Conservation (phyloP, 2,113 vertebrate species). For the Natator depressus region DNA sequence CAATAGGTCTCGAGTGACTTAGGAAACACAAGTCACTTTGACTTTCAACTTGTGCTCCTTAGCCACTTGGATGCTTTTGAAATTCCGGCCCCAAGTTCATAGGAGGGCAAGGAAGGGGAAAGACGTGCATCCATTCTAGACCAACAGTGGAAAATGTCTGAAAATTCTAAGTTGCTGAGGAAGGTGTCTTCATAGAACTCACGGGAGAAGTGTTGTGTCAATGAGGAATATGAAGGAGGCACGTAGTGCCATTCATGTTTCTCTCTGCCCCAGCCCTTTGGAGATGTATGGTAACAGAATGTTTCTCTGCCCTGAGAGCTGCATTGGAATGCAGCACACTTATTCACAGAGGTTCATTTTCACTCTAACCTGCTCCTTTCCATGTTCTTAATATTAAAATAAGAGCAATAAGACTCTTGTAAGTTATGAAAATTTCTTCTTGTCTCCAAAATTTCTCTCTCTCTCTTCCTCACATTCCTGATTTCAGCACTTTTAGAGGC, state of each 20-base stretch:
- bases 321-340: neutral
- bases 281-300: neutral
- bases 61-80: neutral
- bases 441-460: neutral
- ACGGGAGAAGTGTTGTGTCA: neutral
- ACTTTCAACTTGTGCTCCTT: neutral
- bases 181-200: neutral
- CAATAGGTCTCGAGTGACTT: neutral
- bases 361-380: neutral
- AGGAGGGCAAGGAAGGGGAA: neutral
- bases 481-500: neutral
- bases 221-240: neutral
- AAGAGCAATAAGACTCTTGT: neutral
- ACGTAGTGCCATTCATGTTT: rapidly evolving
- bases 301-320: neutral
- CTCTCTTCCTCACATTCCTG: neutral
- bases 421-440: neutral
- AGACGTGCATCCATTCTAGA: neutral
- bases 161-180: neutral
- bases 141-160: neutral
- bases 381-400: constrained; percentile 21
- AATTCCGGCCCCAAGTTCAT: neutral
- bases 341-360: neutral
- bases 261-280: neutral
- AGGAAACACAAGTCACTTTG: neutral